Percentiles rank a stretch among this genome's conserved stretches.
Conservation (phyloP, 2,113 vertebrate genomes). For the Pseudois nayaur region DNA sequence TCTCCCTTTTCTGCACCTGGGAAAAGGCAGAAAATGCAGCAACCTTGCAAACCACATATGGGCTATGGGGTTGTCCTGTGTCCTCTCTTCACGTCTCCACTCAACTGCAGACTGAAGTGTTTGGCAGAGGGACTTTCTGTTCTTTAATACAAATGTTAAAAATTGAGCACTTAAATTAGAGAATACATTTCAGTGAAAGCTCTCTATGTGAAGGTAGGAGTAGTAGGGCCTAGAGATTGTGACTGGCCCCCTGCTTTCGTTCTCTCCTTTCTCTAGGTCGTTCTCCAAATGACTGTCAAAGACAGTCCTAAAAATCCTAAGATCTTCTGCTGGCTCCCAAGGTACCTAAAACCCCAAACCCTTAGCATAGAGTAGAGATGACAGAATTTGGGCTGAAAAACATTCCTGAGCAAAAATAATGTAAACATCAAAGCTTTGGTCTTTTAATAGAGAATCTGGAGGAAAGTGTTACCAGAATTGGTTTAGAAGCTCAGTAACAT, state of each 20-base stretch:
- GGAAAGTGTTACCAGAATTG: not conserved
- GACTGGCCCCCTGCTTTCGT: not conserved
- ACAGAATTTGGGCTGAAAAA: not conserved
- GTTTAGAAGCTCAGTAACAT: not conserved
- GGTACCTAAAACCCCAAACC: not conserved
- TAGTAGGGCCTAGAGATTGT: not conserved
- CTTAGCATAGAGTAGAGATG: not conserved
- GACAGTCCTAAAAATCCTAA: not conserved
- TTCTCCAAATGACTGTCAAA: not conserved
- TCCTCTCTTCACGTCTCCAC: not conserved
- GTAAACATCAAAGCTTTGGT: not conserved
- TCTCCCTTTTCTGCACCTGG: not conserved
- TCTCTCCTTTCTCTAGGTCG: not conserved
- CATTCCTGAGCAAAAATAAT: not conserved
- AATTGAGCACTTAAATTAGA: not conserved
- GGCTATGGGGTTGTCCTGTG: rapidly evolving
- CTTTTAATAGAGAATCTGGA: not conserved
- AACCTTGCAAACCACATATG: not conserved
- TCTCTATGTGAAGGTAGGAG: not conserved
- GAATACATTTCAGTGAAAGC: not conserved
- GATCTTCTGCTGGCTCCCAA: not conserved
- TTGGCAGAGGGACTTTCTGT: not conserved
- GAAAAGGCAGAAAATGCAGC: not conserved
- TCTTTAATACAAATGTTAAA: not conserved
- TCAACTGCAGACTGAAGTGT: not conserved